Evolutionary conservation across 92 coral and sea anemone species (phyloP).

Genomic region (Epizoanthus rinbou): DNA sequence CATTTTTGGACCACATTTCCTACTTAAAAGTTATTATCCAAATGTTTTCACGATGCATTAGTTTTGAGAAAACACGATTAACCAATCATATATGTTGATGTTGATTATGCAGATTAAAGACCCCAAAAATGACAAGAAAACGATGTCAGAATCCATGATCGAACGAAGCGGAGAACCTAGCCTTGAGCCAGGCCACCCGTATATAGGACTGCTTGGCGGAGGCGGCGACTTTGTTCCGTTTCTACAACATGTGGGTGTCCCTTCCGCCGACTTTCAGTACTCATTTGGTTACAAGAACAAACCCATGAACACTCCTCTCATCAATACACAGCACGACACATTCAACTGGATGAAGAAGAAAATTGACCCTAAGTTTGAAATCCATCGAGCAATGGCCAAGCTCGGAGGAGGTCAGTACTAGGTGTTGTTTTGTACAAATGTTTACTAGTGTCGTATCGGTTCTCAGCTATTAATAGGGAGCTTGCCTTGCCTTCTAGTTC

Average conservation of each 20-base stretch:
- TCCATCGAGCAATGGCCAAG: conserved; percentile 32
- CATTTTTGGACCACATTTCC: too few relatives aligned
- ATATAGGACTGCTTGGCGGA: conserved; percentile 1
- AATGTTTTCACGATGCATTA: too few relatives aligned
- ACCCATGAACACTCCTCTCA: conserved; percentile 8
- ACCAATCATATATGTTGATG: too few relatives aligned
- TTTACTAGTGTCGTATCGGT: too few relatives aligned
- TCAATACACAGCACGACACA: conserved; percentile 10
- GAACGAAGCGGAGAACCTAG: neutral
- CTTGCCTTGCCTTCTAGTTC: too few relatives aligned
- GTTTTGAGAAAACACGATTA: too few relatives aligned
- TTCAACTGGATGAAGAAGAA: conserved; percentile 20
- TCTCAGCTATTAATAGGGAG: too few relatives aligned
- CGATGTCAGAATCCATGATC: conserved; percentile 30
- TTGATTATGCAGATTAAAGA: conserved; percentile 5
- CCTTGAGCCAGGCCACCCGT: neutral
- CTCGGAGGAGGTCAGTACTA: conserved; percentile 24
- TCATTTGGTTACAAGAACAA: conserved; percentile 26
- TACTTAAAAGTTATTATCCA: too few relatives aligned
- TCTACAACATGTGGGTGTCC: conserved; percentile 23
- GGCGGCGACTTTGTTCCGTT: conserved; percentile 39
- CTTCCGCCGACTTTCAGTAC: conserved; percentile 26
- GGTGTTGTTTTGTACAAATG: neutral
- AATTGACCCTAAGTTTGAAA: conserved; percentile 18
- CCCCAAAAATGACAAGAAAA: conserved; percentile 21